phyloP scores from a whole-genome alignment of 2,888 invertebrate species.

The Barypeithes pellucidus region DNA sequence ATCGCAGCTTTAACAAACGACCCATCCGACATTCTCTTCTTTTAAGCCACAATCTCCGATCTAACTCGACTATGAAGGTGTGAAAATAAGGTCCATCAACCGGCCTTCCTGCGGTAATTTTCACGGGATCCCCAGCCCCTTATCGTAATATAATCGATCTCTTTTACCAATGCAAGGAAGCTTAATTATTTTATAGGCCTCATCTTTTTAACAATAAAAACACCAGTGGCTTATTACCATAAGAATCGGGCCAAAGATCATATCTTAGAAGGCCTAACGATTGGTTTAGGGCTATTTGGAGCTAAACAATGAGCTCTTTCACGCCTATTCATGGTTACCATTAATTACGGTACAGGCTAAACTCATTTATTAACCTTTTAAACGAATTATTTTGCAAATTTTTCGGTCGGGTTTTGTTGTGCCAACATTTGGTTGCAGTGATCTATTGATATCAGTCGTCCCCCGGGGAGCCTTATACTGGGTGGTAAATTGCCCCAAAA shows the following conservation, averaged over 20 bases:
- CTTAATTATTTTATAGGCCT: constrained; percentile 64
- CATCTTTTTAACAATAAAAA: constrained; percentile 59
- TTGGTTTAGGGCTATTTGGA: constrained; percentile 50
- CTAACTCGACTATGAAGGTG: constrained; percentile 56
- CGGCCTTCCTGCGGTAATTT: constrained; percentile 58
- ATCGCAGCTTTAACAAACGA: constrained; percentile 44
- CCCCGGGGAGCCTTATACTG: constrained; percentile 52
- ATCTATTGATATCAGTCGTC: constrained; percentile 48
- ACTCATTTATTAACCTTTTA: constrained; percentile 30
- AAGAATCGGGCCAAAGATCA: constrained; percentile 58
- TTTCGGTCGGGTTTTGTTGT: constrained; percentile 21
- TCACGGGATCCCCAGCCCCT: constrained; percentile 53
- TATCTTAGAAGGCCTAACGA: constrained; percentile 53
- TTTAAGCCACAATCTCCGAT: constrained; percentile 47
- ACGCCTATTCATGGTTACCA: constrained; percentile 49
- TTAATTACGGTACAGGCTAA: constrained; percentile 45
- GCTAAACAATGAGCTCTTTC: constrained; percentile 55
- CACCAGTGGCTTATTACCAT: constrained; percentile 63
- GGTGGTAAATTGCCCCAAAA: constrained; percentile 64
- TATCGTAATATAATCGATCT: constrained; percentile 57
- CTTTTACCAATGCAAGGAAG: constrained; percentile 61
- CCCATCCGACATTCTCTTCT: constrained; percentile 29
- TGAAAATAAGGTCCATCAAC: constrained; percentile 56
- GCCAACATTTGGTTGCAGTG: constrained; percentile 43
- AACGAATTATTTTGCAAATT: constrained; percentile 31